Percentiles rank a stretch among this genome's conserved stretches.
phyloP scores from a whole-genome alignment of 2,797 vertebrate genomes.

The Melanotaenia parkinsoni region DNA sequence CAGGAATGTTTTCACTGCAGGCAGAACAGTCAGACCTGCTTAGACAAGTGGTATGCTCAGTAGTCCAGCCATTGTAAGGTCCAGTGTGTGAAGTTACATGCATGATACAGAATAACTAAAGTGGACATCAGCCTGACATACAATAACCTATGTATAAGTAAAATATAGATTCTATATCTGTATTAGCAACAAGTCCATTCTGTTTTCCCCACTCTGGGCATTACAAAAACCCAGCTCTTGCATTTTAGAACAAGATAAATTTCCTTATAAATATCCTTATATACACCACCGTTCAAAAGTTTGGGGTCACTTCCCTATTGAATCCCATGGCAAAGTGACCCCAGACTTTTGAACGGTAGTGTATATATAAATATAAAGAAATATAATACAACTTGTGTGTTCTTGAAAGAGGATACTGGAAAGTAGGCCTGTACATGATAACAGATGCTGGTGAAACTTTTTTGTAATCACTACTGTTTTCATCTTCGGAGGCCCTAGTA shows the following conservation, averaged over 20 bases:
- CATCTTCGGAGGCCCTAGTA: too few relatives aligned
- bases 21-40: conserved; percentile 47
- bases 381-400: background rate
- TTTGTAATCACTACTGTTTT: background rate
- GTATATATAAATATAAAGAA: too few relatives aligned
- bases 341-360: too few relatives aligned
- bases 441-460: background rate
- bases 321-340: too few relatives aligned
- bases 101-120: background rate
- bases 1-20: conserved; percentile 54
- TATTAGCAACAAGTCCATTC: background rate
- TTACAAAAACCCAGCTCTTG: background rate
- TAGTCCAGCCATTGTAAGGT: background rate
- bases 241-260: too few relatives aligned
- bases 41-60: conserved; percentile 36
- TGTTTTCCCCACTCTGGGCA: background rate
- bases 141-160: background rate
- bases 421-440: background rate
- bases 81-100: background rate
- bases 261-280: too few relatives aligned
- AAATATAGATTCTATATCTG: too few relatives aligned
- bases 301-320: too few relatives aligned
- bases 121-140: background rate
- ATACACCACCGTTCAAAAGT: too few relatives aligned
- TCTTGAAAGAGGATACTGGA: background rate